Conservation (phyloP, 2,888 invertebrate species). For the Luperina testacea region DNA sequence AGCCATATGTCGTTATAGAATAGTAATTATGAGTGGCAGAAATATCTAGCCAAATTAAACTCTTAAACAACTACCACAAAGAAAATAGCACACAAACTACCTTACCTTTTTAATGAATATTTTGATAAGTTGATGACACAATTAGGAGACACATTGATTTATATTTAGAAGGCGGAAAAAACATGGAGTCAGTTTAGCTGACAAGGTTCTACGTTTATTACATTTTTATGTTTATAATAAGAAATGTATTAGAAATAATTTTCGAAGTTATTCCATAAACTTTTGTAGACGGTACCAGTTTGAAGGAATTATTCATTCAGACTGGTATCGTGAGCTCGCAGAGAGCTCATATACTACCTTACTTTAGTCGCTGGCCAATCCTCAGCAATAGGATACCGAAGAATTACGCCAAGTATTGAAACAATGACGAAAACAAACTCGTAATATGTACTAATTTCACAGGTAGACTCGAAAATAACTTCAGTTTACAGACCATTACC, state of each 20-base stretch:
- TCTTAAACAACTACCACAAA: too few relatives aligned
- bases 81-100: too few relatives aligned
- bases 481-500: slow-evolving; percentile 17
- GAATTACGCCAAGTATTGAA: neutral
- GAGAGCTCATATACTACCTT: too few relatives aligned
- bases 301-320: too few relatives aligned
- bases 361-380: neutral
- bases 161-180: too few relatives aligned
- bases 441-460: slow-evolving; percentile 17
- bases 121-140: neutral
- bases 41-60: neutral
- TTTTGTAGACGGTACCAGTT: too few relatives aligned
- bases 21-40: neutral
- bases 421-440: slow-evolving; percentile 1
- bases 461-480: slow-evolving; percentile 2
- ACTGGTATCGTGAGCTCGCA: too few relatives aligned
- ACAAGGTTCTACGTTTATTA: too few relatives aligned
- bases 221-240: too few relatives aligned
- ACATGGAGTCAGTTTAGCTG: neutral
- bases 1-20: neutral
- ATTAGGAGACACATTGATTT: neutral
- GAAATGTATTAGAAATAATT: neutral
- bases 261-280: neutral
- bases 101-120: too few relatives aligned
- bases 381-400: neutral